Percentiles rank a stretch among this genome's conserved stretches.
These are phyloP conservation scores for Dolichomitus sp. DNA, from an alignment of 2,888 invertebrate species.

Conservation along the genomic window DNA sequence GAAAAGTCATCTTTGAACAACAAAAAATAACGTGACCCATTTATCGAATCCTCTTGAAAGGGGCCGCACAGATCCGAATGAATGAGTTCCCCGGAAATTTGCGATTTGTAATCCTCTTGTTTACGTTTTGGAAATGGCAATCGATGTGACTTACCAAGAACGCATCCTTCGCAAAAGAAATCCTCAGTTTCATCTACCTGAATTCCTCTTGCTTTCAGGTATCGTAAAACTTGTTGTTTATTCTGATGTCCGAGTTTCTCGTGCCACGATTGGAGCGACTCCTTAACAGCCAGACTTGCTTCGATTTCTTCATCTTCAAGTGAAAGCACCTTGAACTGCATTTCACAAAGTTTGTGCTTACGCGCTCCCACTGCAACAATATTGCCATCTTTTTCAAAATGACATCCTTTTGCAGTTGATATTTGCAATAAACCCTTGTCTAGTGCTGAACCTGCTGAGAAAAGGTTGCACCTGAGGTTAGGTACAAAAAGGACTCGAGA, in stretches of 20 bases:
- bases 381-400: conserved; percentile 46
- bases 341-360: conserved; percentile 59
- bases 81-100: conserved; percentile 39
- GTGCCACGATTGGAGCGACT: conserved; percentile 56
- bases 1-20: too few species aligned
- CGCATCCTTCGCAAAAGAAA: conserved; percentile 62
- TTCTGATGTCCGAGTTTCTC: conserved; percentile 65
- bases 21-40: conserved; percentile 58
- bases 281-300: conserved; percentile 30
- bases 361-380: conserved; percentile 61
- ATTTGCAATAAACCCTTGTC: conserved; percentile 61
- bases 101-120: conserved; percentile 41
- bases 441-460: conserved; percentile 59
- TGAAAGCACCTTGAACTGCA: conserved; percentile 47
- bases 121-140: conserved; percentile 55
- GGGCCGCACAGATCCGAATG: conserved; percentile 61
- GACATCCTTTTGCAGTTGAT: conserved; percentile 53
- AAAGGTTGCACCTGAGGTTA: conserved; percentile 56
- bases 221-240: conserved; percentile 33
- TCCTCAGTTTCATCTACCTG: conserved; percentile 35
- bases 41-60: conserved; percentile 53
- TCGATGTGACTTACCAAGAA: conserved; percentile 57
- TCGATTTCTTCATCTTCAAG: conserved; percentile 16
- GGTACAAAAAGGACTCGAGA: conserved; percentile 55
- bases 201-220: conserved; percentile 6